Evolutionary conservation across 2,113 vertebrate species (phyloP).

Genomic region (Caranx ignobilis): DNA sequence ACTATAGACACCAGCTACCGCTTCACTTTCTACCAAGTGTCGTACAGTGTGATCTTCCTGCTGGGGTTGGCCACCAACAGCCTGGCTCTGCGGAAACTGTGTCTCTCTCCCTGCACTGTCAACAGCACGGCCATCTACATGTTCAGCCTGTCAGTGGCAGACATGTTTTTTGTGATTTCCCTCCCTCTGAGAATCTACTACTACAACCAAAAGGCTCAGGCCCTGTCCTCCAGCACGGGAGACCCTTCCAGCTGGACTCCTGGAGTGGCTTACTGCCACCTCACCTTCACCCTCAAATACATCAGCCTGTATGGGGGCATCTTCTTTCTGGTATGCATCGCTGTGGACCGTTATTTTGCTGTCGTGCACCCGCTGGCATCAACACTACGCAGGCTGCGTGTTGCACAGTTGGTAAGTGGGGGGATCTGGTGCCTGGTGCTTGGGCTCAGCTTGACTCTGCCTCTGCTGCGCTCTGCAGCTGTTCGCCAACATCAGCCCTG

Average conservation of each 20-base stretch:
- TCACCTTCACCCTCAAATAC: constrained; percentile 83
- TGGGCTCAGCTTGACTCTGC: constrained; percentile 73
- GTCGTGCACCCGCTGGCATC: constrained; percentile 75
- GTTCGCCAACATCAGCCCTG: constrained; percentile 59
- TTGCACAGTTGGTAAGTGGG: constrained; percentile 67
- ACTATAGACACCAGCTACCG: constrained; percentile 80
- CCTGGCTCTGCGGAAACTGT: constrained; percentile 73
- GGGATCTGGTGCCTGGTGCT: constrained; percentile 81
- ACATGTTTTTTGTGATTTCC: constrained; percentile 81
- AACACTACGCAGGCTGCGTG: constrained; percentile 39
- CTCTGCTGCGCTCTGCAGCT: constrained; percentile 67
- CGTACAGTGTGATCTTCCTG: constrained; percentile 83
- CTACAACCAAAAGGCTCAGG: constrained; percentile 72
- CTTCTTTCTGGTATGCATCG: constrained; percentile 84
- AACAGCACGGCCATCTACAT: constrained; percentile 81
- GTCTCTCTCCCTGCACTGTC: constrained; percentile 52
- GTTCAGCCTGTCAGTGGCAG: constrained; percentile 74
- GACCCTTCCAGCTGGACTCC: constrained; percentile 50
- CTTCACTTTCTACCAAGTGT: constrained; percentile 80
- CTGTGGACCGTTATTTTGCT: constrained; percentile 81
- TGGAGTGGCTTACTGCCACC: constrained; percentile 69
- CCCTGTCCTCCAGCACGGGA: constrained; percentile 6
- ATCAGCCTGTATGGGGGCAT: constrained; percentile 84
- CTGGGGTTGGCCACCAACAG: constrained; percentile 77
- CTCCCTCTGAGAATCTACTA: constrained; percentile 82